Base-by-base conservation (phyloP, 2,797 vertebrate species). In the Labroides dimidiatus region DNA sequence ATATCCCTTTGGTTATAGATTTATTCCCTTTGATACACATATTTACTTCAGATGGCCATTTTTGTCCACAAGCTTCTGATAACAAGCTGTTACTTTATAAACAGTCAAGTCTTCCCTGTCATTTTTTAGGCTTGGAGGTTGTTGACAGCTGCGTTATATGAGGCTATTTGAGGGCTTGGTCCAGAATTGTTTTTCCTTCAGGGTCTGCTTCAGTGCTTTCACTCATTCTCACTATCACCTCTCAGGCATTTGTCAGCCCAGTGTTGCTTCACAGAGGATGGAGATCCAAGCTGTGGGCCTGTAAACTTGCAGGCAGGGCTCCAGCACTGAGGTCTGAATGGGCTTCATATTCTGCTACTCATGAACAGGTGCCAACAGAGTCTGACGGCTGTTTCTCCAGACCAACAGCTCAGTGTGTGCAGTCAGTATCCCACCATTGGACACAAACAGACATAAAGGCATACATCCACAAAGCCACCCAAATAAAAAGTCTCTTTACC, bases 201-300 rank as follows among this genome's bases (percentile, higher is more conserved):
- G 78, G 63, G 50, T 14, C 48, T 60, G 79, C 66, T 62, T 78
- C 76, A 49, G 36, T 66, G 71, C 72, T 66, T 82, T 84, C 77
- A 57, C 59, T 86, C 78, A 69, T 82, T 79, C 72, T 57, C 74
- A 72, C 74, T 66, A 58, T 84, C 72, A 83, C 80, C 68, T 81
- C 76, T 85, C n/a, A 80, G 84, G 80, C 80, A 88, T 91, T 88
- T 87, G 81, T 81, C 80, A 84, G 79, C 62, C 57, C 69, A 47
- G 69, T 84, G 82, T 78, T 72, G 75, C 58, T 78, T 85, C 77
- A 77, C 77, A 77, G 67, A 76, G 48, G 75, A 64, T 74, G 55
- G 45, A 72, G 72, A 78, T 70, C 51, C 72, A 58, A 69, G 71
- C 64, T 69, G 62, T 48, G 30, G 56, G 52, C 39, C 60, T 59